Base-by-base conservation (phyloP, 2,113 vertebrate genomes). In the Chamaetylas fuelleborni region DNA sequence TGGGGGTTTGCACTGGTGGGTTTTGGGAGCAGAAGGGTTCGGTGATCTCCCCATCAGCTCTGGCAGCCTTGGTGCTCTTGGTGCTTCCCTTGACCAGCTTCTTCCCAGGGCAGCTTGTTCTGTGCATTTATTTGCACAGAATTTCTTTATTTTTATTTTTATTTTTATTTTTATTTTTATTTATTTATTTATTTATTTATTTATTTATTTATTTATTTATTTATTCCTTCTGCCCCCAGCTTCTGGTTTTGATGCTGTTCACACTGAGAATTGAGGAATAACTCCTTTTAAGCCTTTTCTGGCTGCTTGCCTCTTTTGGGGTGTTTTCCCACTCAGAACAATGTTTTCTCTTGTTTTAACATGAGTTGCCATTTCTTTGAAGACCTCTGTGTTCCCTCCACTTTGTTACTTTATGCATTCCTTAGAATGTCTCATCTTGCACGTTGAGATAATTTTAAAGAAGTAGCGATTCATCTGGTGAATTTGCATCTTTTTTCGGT, bases 381-480 rank as follows among this genome's bases (percentile, higher is more conserved):
- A 80, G 24, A 3, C 24, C 34, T 45, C 2, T 60, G 5, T 64
- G 42, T 76, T 86, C 57, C 36, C 64, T 86, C 20, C 9, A 8
- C 4, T 51, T 83, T 28, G 54, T 61, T 91, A 15, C 40, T 88
- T 58, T 13, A 16, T 47, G 3, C 34, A 38, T 69, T 50, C 26
- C n/a, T 65, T 65, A 40, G 18, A 64, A 47, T 54, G 33, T 60
- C 19, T 83, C 12, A n/a, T 28, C 40, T 58, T 40, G 45, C 9
- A 23, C 6, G 2, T 12, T 7, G 19, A 26, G 18, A 47, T 83
- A 0, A 0, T 28, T 31, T 45, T 26, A 33, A 2, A 38, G 36
- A 73, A 80, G 25, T 3, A 23, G 22, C 3, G 0, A n/a, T 65
- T 72, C 66, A 4, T n/a, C 42, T 31, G 57, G 25, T 57, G 54